Conservation (phyloP, 2,888 invertebrate species). For the Trachelus tabidus region DNA sequence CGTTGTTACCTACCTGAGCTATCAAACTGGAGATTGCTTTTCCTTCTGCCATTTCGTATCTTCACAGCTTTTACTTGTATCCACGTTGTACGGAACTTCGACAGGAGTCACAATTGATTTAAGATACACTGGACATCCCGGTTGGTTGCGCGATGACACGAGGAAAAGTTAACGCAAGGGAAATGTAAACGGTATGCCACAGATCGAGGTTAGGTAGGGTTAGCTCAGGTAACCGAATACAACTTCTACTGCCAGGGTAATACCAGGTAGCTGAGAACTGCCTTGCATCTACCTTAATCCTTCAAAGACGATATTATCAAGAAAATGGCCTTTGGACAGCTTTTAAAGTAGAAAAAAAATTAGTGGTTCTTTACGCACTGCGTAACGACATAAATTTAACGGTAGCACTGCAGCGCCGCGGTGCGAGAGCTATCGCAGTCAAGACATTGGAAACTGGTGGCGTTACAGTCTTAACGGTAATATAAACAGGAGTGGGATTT, state of each 20-base stretch:
- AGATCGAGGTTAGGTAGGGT: not conserved
- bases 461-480: not conserved
- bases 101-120: not conserved
- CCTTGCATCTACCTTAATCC: not conserved
- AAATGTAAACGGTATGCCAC: not conserved
- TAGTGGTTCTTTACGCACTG: not conserved
- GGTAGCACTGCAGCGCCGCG: not conserved
- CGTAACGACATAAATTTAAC: not conserved
- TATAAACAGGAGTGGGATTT: not conserved
- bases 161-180: not conserved
- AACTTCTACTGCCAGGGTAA: not conserved
- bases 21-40: slow-evolving; percentile 5
- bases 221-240: not conserved
- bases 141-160: not conserved
- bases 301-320: not conserved
- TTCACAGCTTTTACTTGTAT: not conserved
- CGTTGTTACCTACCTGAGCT: slow-evolving; percentile 32
- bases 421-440: not conserved
- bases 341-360: not conserved
- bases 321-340: not conserved
- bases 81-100: not conserved
- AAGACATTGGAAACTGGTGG: not conserved
- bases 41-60: not conserved
- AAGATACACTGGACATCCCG: not conserved
- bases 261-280: not conserved